Evolutionary conservation across 2,888 invertebrate genomes (phyloP), one percentile per base, ranked within the genome.

Genomic region (Syritta pipiens): DNA sequence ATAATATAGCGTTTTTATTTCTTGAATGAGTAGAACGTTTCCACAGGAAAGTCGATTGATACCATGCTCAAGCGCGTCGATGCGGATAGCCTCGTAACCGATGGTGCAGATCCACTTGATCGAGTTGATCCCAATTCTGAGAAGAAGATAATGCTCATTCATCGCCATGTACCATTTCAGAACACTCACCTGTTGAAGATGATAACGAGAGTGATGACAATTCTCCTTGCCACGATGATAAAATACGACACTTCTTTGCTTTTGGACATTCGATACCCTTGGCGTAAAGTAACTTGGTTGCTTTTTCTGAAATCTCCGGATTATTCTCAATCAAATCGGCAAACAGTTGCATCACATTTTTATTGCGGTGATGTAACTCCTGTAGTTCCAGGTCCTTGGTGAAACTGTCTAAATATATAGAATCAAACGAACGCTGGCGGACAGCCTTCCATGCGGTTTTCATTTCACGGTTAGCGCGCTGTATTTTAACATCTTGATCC

Each of bases 341-440:
- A 7, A 93, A 84, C 46, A 91, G 89, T 82, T 92, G 91, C 1
- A 93, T 84, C 0, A 90, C 90, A 46, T 88, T 87, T 17, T 89
- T 89, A 83, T 93, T 93, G 10, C 90, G 89, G 72, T 92, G 91
- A 84, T 90, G 90, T n/a, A 92, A 83, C 82, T 92, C 92, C 12
- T 91, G 89, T 6, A 91, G 86, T 49, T 89, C 89, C 20, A 93
- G 88, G 77, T 93, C 92, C 83, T 84, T 84, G 26, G 87, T 86
- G 62, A 83, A 88, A 5, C 82, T 35, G 0, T 63, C 63, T 19
- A 89, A 63, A 62, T 83, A 88, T 0, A 86, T 85, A 0, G 60
- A 63, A 53, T 86, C 84, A 1, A 86, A 84, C 0, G 85, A 84
- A 5, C 84, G 83, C 30, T 86, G 84, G 9, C 83, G 85, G 3